phyloP scores from a whole-genome alignment of 2,888 invertebrate species.

The Ectemnius continuus region DNA sequence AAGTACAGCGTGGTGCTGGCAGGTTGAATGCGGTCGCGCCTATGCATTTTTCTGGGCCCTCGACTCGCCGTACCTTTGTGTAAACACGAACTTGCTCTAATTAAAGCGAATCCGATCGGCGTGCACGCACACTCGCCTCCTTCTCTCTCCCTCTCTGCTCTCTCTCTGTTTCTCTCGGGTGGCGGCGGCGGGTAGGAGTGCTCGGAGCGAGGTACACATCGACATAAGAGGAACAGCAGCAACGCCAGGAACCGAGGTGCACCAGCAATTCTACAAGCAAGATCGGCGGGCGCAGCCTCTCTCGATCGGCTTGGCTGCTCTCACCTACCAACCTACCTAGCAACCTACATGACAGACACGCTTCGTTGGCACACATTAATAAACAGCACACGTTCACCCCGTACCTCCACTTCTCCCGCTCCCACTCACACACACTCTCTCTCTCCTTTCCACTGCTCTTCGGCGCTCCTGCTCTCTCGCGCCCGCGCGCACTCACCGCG shows the following conservation, averaged over 20 bases:
- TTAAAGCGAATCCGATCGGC: constrained; percentile 68
- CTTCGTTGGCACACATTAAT: constrained; percentile 71
- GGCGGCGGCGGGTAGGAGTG: constrained; percentile 29
- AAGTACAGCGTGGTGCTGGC: constrained; percentile 40
- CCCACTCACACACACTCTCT: constrained; percentile 13
- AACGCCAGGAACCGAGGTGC: constrained; percentile 35
- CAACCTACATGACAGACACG: constrained; percentile 69
- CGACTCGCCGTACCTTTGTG: constrained; percentile 58
- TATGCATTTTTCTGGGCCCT: constrained; percentile 57
- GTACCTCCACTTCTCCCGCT: constrained; percentile 12
- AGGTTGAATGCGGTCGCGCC: constrained; percentile 63
- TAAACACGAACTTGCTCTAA: constrained; percentile 72
- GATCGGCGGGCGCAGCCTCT: constrained; percentile 17
- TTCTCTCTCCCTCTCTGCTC: neutral
- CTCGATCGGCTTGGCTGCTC: constrained; percentile 57
- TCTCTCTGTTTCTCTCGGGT: too few relatives aligned
- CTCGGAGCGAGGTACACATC: neutral
- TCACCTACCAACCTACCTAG: constrained; percentile 59
- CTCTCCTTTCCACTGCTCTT: neutral
- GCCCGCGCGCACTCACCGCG: constrained; percentile 20
- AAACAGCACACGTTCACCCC: constrained; percentile 57
- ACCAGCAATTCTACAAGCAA: neutral
- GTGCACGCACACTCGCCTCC: constrained; percentile 32
- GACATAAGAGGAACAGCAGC: constrained; percentile 18
- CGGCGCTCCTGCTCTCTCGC: constrained; percentile 22